Evolutionary conservation across 2,888 invertebrate species (phyloP).

Genomic region (Nomada hirtipes): DNA sequence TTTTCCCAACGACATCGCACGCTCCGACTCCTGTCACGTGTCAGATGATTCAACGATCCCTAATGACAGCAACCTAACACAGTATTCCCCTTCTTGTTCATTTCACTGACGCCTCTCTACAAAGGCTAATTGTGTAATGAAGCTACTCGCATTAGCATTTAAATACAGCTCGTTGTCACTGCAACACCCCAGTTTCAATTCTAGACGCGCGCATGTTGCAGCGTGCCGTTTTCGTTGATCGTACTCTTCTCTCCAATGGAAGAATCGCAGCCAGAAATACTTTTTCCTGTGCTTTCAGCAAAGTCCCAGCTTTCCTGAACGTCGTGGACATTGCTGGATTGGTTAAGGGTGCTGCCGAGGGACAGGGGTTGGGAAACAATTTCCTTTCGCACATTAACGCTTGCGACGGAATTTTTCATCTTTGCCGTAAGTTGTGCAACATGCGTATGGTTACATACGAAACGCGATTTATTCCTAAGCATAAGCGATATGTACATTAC

Average conservation of each 20-base stretch:
- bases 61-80: constrained; percentile 80
- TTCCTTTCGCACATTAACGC: constrained; percentile 99
- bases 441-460: background rate
- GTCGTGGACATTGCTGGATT: constrained; percentile 99
- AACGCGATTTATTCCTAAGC: too few relatives aligned
- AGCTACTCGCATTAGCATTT: constrained; percentile 80
- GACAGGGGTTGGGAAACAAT: constrained; percentile 99
- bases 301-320: constrained; percentile 98
- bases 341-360: constrained; percentile 99
- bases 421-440: constrained; percentile 91
- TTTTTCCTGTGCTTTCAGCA: constrained; percentile 87
- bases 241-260: constrained; percentile 21
- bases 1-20: constrained; percentile 47
- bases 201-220: constrained; percentile 43
- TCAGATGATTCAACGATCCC: constrained; percentile 76
- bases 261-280: background rate
- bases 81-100: constrained; percentile 57
- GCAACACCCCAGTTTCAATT: constrained; percentile 59
- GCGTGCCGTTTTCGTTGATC: constrained; percentile 10
- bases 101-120: constrained; percentile 69
- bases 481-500: too few relatives aligned
- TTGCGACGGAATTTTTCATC: constrained; percentile 98
- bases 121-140: constrained; percentile 83
- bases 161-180: constrained; percentile 77
- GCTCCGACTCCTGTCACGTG: constrained; percentile 74